Evolutionary conservation across 1,140 invertebrate genomes (phyloP).

Genomic region (Theocolax elegans): DNA sequence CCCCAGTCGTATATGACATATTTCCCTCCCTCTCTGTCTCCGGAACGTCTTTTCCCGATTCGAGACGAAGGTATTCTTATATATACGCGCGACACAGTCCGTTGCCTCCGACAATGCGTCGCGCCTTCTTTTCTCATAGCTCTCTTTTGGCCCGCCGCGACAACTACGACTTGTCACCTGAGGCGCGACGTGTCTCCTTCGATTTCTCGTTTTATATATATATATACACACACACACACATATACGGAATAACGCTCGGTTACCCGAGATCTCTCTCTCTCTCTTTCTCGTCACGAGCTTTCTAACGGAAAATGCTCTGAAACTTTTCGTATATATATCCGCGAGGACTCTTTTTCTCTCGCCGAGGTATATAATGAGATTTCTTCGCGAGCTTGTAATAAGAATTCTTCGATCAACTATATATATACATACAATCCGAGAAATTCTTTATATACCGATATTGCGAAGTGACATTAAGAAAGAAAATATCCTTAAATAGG

Average conservation of each 20-base stretch:
- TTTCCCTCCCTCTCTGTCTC: too few species aligned
- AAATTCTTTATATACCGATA: too few species aligned
- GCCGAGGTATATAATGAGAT: slow-evolving; percentile 37
- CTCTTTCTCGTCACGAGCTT: too few species aligned
- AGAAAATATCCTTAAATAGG: too few species aligned
- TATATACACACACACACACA: too few species aligned
- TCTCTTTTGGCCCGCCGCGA: background rate
- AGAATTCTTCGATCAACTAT: slow-evolving; percentile 38
- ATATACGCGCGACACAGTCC: background rate
- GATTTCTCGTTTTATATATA: too few species aligned
- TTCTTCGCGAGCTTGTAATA: slow-evolving; percentile 39
- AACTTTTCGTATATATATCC: slow-evolving; percentile 7
- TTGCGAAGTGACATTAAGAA: too few species aligned
- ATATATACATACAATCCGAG: too few species aligned
- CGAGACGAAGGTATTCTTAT: too few species aligned
- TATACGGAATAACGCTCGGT: background rate
- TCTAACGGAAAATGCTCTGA: background rate
- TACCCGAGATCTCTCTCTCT: slow-evolving; percentile 6
- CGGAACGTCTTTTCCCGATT: too few species aligned
- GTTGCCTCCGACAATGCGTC: background rate
- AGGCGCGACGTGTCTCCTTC: slow-evolving; percentile 8
- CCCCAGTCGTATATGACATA: too few species aligned
- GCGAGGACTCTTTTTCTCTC: background rate
- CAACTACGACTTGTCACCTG: slow-evolving; percentile 2
- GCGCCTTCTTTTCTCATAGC: background rate